Percentiles rank a stretch among this genome's conserved stretches.
phyloP scores from a whole-genome alignment of 2,888 invertebrate genomes.

The Polydrusus tereticollis region DNA sequence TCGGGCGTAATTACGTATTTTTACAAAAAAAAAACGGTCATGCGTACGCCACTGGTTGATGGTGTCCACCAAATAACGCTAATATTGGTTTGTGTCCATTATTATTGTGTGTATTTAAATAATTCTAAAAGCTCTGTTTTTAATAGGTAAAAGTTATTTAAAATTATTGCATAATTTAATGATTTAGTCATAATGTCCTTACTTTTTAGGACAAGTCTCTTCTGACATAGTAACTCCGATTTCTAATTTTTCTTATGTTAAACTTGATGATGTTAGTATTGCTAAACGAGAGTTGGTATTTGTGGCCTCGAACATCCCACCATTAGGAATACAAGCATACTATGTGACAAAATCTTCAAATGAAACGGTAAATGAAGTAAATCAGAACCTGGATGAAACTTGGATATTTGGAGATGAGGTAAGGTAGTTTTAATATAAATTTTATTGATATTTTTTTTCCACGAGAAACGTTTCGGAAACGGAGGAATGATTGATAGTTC shows the following conservation, averaged over 20 bases:
- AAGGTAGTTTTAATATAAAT: too few relatives aligned
- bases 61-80: too few relatives aligned
- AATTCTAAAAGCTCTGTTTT: too few relatives aligned
- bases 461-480: not conserved
- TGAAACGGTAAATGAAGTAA: not conserved
- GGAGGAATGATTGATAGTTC: too few relatives aligned
- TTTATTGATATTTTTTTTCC: not conserved
- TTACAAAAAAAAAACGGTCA: too few relatives aligned
- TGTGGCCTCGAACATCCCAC: conserved; percentile 73
- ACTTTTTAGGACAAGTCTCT: conserved; percentile 44
- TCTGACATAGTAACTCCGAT: conserved; percentile 32
- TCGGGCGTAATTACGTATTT: too few relatives aligned
- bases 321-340: conserved; percentile 76
- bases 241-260: conserved; percentile 37
- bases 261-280: conserved; percentile 20
- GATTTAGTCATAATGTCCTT: too few relatives aligned
- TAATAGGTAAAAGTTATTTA: too few relatives aligned
- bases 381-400: conserved; percentile 5
- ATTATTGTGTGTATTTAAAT: too few relatives aligned
- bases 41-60: too few relatives aligned
- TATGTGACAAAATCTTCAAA: conserved; percentile 64
- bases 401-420: conserved; percentile 52
- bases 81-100: too few relatives aligned
- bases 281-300: conserved; percentile 77
- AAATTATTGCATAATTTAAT: too few relatives aligned